phyloP scores from a whole-genome alignment of 2,888 invertebrate species.

The Neoscelio sp. region DNA sequence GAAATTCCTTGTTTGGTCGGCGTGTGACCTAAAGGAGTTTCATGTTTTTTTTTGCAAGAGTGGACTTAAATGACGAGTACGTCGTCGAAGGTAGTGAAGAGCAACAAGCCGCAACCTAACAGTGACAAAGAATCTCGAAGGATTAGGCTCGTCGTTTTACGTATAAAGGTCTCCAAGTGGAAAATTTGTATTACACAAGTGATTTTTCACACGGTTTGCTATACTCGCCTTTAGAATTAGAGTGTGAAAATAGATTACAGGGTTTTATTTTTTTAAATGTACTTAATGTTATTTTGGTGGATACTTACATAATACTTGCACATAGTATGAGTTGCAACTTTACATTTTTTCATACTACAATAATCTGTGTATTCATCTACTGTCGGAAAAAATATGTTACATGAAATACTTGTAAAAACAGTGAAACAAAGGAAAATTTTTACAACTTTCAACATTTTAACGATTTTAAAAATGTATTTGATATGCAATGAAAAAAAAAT shows the following conservation, averaged over 20 bases:
- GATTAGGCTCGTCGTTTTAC: constrained; percentile 38
- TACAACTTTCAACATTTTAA: too few relatives aligned
- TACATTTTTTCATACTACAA: background rate
- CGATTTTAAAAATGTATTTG: background rate
- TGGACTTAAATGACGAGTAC: constrained; percentile 65
- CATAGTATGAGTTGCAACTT: background rate
- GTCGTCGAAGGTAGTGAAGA: constrained; percentile 13
- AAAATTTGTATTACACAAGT: constrained; percentile 40
- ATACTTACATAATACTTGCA: background rate
- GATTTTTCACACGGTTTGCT: constrained; percentile 40
- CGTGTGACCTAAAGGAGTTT: too few relatives aligned
- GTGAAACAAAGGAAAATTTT: background rate
- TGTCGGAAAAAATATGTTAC: background rate
- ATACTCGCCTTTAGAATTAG: background rate
- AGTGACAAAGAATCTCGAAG: constrained; percentile 35
- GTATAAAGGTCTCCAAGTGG: constrained; percentile 28
- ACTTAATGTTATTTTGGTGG: too few relatives aligned
- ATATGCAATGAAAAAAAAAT: background rate
- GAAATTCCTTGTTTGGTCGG: too few relatives aligned
- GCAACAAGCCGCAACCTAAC: constrained; percentile 45
- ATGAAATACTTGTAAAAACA: background rate
- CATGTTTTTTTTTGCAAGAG: too few relatives aligned
- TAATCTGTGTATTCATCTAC: background rate
- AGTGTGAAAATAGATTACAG: constrained; percentile 2
- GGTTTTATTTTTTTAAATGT: too few relatives aligned